Evolutionary conservation across 2,113 vertebrate genomes (phyloP).

Genomic region (Pterocles burchelli): DNA sequence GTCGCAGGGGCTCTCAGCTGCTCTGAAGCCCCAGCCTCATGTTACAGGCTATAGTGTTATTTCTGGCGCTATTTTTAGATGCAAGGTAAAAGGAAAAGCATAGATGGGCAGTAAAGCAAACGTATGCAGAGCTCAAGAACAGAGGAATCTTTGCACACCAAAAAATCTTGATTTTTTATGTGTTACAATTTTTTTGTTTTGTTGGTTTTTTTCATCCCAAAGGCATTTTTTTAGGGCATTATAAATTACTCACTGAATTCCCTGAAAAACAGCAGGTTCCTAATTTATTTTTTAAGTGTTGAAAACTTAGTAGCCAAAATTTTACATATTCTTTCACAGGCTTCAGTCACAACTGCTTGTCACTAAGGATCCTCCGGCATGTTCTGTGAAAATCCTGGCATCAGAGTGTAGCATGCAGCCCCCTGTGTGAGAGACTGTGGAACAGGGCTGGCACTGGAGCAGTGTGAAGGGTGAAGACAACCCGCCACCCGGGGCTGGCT

Average conservation of each 20-base stretch:
- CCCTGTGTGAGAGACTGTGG: accelerated
- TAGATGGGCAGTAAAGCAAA: not conserved
- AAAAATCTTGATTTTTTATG: not conserved
- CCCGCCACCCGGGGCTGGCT: accelerated
- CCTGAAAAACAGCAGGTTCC: not conserved
- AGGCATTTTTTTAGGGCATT: not conserved
- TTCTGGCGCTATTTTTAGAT: not conserved
- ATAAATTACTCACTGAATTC: not conserved
- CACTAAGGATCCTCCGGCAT: accelerated
- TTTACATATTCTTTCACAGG: not conserved
- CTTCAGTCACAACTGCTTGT: accelerated
- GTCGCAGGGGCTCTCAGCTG: not conserved
- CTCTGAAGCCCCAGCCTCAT: not conserved
- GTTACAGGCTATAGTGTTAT: not conserved
- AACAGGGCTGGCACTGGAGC: accelerated
- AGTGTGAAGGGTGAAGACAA: accelerated
- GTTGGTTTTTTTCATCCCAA: not conserved
- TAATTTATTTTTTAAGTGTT: not conserved
- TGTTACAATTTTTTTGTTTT: not conserved
- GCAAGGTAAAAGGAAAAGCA: not conserved
- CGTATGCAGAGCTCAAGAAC: not conserved
- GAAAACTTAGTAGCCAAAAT: not conserved
- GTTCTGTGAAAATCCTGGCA: accelerated
- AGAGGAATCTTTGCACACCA: not conserved
- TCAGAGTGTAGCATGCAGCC: not conserved